Evolutionary conservation across 2,113 vertebrate genomes (phyloP), one percentile per base, ranked within the genome.

Genomic region (Cyprinus carpio): DNA sequence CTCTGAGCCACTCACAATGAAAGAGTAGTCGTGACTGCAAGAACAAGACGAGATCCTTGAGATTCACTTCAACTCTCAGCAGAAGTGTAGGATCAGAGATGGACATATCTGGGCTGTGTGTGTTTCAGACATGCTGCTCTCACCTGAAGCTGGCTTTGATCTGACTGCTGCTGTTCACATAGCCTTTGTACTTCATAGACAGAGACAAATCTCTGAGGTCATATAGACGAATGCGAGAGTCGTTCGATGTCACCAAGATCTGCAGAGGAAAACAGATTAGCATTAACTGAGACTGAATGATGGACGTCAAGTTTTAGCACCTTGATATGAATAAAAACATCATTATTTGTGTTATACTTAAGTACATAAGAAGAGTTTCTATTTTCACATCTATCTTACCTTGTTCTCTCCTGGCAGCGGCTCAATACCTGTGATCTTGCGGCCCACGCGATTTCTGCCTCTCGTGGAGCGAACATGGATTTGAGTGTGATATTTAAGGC

Each of bases 131-230:
- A 23, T 23, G 71, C 37, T 65, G 7, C 13, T 76, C 90, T 94
- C 93, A 98, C 98, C 98, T 99, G 95, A 99, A 99, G 91, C 97
- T 99, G 65, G 98, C 98, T 94, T 99, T 99, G 91, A 99, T 99
- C 91, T 99, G 98, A 91, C 98, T 99, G 95, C 98, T 99, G 94
- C 97, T 97, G 93, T 99, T 99, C 87, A 98, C 97, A 62, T 97
- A 99, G 85, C 98, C 98, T 90, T 99, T 99, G 93, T 99, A 99
- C 80, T 99, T 99, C 97, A 99, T 99, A 27, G 97, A 99, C 20
- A 99, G 89, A 83, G 98, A 99, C 88, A 99, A 93, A 93, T 99
- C 98, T 93, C 98, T 95, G 86, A 99, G 92, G 91, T 99, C 98
- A 84, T 99, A 99, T 13, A 99, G 92, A 64, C 98, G 95, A 90